Percentiles rank a stretch among this genome's conserved stretches.
phyloP scores from a whole-genome alignment of 2,888 invertebrate genomes.

The Scrobipalpa atriplicella region DNA sequence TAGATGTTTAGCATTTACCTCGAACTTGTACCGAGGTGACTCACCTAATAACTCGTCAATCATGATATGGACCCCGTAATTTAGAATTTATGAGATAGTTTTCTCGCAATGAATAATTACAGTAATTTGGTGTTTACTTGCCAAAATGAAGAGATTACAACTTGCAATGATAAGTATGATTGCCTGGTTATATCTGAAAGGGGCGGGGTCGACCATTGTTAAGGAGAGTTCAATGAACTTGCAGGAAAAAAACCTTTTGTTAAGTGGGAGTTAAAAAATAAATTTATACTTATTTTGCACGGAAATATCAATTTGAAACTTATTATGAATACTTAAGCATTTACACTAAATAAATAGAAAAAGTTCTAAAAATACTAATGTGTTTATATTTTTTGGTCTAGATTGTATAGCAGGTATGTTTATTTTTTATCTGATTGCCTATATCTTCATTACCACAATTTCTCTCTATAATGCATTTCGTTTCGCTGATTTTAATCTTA shows the following conservation, averaged over 20 bases:
- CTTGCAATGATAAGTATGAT: slow-evolving; percentile 47
- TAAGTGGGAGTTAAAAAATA: neutral
- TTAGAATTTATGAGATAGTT: slow-evolving; percentile 73
- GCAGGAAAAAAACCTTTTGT: neutral
- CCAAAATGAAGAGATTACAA: slow-evolving; percentile 68
- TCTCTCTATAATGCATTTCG: no score
- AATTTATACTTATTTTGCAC: neutral
- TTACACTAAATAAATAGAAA: no score
- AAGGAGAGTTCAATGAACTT: slow-evolving; percentile 5
- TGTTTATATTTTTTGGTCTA: no score
- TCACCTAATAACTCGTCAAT: slow-evolving; percentile 62
- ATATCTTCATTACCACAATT: no score
- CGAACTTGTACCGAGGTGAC: slow-evolving; percentile 45
- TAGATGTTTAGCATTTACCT: slow-evolving; percentile 30
- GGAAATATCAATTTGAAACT: no score
- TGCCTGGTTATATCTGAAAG: slow-evolving; percentile 14
- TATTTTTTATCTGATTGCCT: no score
- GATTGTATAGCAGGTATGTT: no score
- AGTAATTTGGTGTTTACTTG: slow-evolving; percentile 65
- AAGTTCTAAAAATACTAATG: no score
- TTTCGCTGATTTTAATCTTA: no score
- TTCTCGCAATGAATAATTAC: slow-evolving; percentile 64
- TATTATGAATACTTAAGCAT: no score
- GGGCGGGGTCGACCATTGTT: slow-evolving; percentile 8
- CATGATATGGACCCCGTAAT: slow-evolving; percentile 68